Evolutionary conservation across 2,888 invertebrate species (phyloP).

Genomic region (Chloroclystis v-ata): DNA sequence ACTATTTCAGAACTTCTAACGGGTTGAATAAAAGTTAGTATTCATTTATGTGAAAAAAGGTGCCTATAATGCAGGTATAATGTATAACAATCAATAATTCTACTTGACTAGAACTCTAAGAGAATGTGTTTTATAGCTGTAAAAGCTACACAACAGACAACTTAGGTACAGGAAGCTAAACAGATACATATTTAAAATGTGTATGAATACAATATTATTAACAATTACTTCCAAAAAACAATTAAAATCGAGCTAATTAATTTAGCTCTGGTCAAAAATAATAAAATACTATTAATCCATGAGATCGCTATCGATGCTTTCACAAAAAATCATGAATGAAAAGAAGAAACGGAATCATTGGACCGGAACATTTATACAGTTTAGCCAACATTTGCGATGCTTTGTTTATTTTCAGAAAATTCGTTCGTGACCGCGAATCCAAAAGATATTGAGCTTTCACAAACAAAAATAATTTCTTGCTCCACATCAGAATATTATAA

Average conservation of each 20-base stretch:
- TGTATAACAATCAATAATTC: no score
- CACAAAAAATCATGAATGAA: slow-evolving; percentile 4
- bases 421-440: slow-evolving; percentile 1
- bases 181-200: no score
- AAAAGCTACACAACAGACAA: no score
- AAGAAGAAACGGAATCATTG: slow-evolving; percentile 11
- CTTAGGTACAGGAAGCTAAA: no score
- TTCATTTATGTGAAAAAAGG: neutral
- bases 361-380: slow-evolving; percentile 23
- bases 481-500: neutral
- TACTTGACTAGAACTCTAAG: no score
- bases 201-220: no score
- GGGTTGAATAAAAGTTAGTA: slow-evolving; percentile 18
- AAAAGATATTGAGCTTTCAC: slow-evolving; percentile 1
- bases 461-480: neutral
- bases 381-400: slow-evolving; percentile 20
- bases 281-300: neutral
- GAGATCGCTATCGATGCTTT: neutral
- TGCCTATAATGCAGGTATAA: neutral
- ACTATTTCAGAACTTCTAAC: slow-evolving; percentile 41
- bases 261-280: no score
- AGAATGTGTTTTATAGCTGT: no score
- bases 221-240: no score
- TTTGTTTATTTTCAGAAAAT: slow-evolving; percentile 21
- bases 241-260: no score